Evolutionary conservation across 2,797 vertebrate species (phyloP).

Genomic region (Capromys pilorides): DNA sequence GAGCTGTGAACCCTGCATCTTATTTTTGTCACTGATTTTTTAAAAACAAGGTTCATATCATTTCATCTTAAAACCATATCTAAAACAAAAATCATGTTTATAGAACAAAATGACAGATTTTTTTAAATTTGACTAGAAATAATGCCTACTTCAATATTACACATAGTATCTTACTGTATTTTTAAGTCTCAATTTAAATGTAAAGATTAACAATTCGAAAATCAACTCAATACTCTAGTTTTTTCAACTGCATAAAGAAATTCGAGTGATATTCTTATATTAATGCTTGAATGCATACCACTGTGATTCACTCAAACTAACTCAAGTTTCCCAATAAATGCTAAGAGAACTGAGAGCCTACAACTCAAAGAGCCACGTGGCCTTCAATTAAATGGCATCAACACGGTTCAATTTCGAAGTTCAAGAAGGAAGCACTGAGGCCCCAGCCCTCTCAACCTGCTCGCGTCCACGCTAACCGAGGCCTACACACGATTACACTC

Average conservation of each 20-base stretch:
- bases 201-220: neutral
- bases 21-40: conserved; percentile 8
- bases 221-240: neutral
- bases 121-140: conserved; percentile 14
- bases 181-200: conserved; percentile 37
- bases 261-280: neutral
- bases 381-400: conserved; percentile 50
- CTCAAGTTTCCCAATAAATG: neutral
- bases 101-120: neutral
- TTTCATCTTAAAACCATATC: neutral
- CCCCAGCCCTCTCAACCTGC: neutral
- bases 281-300: neutral
- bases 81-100: neutral
- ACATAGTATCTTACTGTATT: neutral
- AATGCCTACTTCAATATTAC: conserved; percentile 4
- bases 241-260: conserved; percentile 43
- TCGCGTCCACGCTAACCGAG: conserved; percentile 21
- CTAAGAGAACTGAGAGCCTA: conserved; percentile 3
- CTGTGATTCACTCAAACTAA: conserved; percentile 32
- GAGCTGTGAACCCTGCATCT: neutral
- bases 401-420: conserved; percentile 11
- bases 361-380: conserved; percentile 30
- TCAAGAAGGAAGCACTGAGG: conserved; percentile 18
- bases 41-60: neutral
- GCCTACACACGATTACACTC: neutral